These are phyloP conservation scores for Acanthosoma haemorrhoidale DNA, from an alignment of 2,888 invertebrate genomes.

Conservation along the genomic window DNA sequence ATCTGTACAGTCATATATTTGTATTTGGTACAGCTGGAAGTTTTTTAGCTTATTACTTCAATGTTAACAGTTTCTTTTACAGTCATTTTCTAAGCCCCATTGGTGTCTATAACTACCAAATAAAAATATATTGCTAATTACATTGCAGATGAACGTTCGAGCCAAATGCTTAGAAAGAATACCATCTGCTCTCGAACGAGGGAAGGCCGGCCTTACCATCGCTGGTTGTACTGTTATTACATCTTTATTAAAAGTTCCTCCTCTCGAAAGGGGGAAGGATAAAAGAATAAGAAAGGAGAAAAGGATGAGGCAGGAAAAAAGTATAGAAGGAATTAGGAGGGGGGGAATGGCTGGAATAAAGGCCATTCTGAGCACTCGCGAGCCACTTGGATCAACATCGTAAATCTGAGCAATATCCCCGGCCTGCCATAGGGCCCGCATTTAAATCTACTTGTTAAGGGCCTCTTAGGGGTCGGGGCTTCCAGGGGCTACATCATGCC, in stretches of 20 bases:
- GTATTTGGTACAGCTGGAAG: too few species aligned
- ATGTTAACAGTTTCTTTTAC: too few species aligned
- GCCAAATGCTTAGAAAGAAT: too few species aligned
- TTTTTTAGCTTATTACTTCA: too few species aligned
- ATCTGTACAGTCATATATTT: too few species aligned
- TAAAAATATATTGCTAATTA: too few species aligned
- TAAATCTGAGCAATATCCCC: background rate
- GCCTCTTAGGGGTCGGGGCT: background rate
- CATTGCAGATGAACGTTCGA: too few species aligned
- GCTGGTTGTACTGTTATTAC: background rate
- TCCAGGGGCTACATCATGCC: conserved; percentile 1
- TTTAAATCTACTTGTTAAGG: conserved; percentile 14
- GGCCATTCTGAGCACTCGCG: background rate
- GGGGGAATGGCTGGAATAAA: background rate
- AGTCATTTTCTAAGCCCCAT: too few species aligned
- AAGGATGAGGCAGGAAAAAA: background rate
- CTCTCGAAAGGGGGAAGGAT: background rate
- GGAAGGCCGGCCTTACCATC: background rate
- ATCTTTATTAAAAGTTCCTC: conserved; percentile 8
- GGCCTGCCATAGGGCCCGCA: background rate
- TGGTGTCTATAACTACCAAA: too few species aligned
- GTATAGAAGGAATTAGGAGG: background rate
- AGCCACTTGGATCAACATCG: conserved; percentile 5
- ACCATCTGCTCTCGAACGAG: background rate
- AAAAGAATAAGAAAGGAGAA: background rate